phyloP scores from a whole-genome alignment of 2,888 invertebrate species.

The Zootermopsis nevadensis region DNA sequence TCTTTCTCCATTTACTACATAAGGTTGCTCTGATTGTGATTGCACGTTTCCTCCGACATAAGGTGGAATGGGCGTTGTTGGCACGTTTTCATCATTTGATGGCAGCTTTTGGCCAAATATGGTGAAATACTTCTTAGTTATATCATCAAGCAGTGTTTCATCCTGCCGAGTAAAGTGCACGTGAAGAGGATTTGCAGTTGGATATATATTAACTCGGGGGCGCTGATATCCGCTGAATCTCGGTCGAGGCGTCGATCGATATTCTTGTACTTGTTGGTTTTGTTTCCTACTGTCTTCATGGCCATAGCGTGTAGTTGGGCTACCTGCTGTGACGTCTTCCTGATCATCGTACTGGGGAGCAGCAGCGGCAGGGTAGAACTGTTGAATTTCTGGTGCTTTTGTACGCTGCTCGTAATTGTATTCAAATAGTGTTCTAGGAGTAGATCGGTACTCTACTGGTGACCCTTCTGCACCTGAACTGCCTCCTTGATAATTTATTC shows the following conservation, averaged over 20 bases:
- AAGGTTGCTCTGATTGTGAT: constrained; percentile 45
- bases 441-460: constrained; percentile 22
- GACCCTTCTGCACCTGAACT: background rate
- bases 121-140: constrained; percentile 79
- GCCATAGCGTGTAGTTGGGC: constrained; percentile 22
- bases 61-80: constrained; percentile 56
- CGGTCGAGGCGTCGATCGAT: constrained; percentile 15
- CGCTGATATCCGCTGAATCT: background rate
- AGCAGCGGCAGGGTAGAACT: background rate
- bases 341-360: constrained; percentile 1
- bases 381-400: background rate
- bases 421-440: constrained; percentile 68
- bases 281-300: constrained; percentile 13
- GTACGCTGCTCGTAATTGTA: constrained; percentile 74
- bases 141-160: constrained; percentile 76
- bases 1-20: background rate
- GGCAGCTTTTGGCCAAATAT: constrained; percentile 78
- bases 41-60: constrained; percentile 49
- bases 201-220: background rate
- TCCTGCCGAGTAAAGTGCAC: constrained; percentile 76
- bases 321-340: constrained; percentile 25
- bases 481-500: background rate
- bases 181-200: constrained; percentile 64
- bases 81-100: constrained; percentile 57
- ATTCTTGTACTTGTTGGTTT: background rate